phyloP scores from a whole-genome alignment of 2,113 vertebrate species.

The Vireo altiloquus region DNA sequence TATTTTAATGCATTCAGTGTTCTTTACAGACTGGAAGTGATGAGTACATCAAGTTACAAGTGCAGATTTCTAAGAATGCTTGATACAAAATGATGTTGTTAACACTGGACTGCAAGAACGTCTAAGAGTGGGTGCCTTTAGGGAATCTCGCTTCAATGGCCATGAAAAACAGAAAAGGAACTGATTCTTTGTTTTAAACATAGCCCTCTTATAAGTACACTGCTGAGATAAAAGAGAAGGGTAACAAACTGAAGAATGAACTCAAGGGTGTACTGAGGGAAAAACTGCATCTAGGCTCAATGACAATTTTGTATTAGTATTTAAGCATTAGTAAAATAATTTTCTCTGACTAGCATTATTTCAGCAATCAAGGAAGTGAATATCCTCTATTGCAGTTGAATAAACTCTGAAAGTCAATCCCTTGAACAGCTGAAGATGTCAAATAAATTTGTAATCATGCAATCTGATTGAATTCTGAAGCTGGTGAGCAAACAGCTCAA shows the following conservation, averaged over 20 bases:
- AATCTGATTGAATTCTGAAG: slow-evolving; percentile 31
- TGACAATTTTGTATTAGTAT: background rate
- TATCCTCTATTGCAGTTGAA: background rate
- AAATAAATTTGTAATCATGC: slow-evolving; percentile 14
- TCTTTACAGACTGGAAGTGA: background rate
- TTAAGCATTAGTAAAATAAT: background rate
- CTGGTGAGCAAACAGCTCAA: slow-evolving; percentile 27
- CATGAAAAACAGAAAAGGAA: background rate
- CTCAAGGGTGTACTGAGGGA: background rate
- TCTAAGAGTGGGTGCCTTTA: background rate
- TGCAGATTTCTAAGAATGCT: slow-evolving; percentile 5
- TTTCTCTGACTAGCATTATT: background rate
- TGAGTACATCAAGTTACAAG: slow-evolving; percentile 3
- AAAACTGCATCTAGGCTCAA: background rate
- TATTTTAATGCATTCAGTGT: slow-evolving; percentile 25
- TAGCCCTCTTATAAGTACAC: background rate
- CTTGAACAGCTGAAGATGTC: slow-evolving; percentile 7
- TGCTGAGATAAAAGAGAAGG: background rate
- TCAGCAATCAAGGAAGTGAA: background rate
- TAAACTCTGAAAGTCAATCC: background rate
- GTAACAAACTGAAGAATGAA: background rate
- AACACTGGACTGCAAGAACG: background rate
- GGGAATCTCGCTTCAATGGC: background rate
- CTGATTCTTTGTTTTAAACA: background rate
- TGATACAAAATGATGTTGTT: background rate